A percentile compares a stretch with the other conserved stretches of the same genome.
These are phyloP conservation scores for Hyles euphorbiae DNA, from an alignment of 1,140 invertebrate genomes.

Conservation along the genomic window DNA sequence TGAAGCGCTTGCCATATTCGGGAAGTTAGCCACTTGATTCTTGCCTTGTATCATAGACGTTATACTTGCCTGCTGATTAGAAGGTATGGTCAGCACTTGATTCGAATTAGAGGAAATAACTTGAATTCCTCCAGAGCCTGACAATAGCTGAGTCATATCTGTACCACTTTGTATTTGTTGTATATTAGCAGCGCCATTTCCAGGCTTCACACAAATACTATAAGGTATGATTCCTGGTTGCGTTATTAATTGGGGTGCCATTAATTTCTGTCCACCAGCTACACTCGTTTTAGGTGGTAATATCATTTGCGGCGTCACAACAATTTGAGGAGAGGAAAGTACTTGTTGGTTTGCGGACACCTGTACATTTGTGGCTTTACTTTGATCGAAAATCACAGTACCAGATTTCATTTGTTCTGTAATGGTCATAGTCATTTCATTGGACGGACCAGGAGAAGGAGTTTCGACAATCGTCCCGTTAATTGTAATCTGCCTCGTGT, in stretches of 20 bases:
- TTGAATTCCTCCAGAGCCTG: conserved; percentile 66
- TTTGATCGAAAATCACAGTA: conserved; percentile 66
- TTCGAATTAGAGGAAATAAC: conserved; percentile 71
- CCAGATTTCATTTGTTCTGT: conserved; percentile 71
- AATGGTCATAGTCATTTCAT: conserved; percentile 71
- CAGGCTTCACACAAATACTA: conserved; percentile 72
- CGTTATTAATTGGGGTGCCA: conserved; percentile 65
- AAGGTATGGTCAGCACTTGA: conserved; percentile 68
- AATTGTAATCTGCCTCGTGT: conserved; percentile 73
- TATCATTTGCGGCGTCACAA: conserved; percentile 70
- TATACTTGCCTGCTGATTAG: conserved; percentile 57
- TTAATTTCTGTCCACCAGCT: conserved; percentile 56
- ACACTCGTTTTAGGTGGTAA: conserved; percentile 66
- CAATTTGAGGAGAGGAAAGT: conserved; percentile 69
- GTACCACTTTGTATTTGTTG: conserved; percentile 65
- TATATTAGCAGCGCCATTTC: conserved; percentile 55
- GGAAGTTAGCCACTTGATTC: conserved; percentile 65
- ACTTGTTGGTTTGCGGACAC: conserved; percentile 65
- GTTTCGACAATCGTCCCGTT: conserved; percentile 75
- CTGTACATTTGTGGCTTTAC: conserved; percentile 64
- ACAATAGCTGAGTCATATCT: conserved; percentile 65
- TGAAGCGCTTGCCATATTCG: conserved; percentile 69
- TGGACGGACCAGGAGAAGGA: conserved; percentile 67
- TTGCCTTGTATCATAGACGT: conserved; percentile 66
- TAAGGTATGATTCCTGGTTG: conserved; percentile 66